Percentiles rank a stretch among this genome's conserved stretches.
These are phyloP conservation scores for Drosophila aldrichi DNA, from an alignment of 2,888 invertebrate species.

Conservation along the genomic window DNA sequence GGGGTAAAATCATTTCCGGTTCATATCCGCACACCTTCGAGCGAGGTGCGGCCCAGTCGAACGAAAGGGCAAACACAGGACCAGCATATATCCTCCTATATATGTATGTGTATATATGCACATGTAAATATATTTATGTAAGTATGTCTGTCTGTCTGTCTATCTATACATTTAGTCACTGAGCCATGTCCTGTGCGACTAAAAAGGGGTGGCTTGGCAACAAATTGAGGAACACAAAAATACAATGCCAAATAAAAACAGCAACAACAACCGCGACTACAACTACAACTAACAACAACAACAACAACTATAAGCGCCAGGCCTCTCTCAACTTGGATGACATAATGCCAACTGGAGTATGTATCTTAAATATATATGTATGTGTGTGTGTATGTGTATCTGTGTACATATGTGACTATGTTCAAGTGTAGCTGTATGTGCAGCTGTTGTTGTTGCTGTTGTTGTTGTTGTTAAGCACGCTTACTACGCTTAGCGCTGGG, in stretches of 20 bases:
- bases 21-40: constrained; percentile 62
- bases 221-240: constrained; percentile 39
- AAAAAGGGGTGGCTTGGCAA: constrained; percentile 64
- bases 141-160: not conserved
- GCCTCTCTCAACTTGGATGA: constrained; percentile 70
- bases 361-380: constrained; percentile 22
- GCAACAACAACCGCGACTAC: constrained; percentile 1
- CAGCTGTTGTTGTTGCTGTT: constrained; percentile 34
- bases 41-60: constrained; percentile 49
- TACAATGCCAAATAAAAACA: constrained; percentile 29
- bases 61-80: constrained; percentile 35
- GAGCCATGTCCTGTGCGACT: constrained; percentile 60
- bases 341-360: constrained; percentile 67
- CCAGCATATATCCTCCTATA: constrained; percentile 20
- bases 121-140: no score
- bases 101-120: not conserved
- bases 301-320: constrained; percentile 41
- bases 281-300: constrained; percentile 3
- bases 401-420: constrained; percentile 21
- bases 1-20: constrained; percentile 73
- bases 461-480: constrained; percentile 33
- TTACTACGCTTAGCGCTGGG: constrained; percentile 38
- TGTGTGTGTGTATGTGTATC: not conserved
- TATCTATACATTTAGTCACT: constrained; percentile 22
- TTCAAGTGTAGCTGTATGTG: constrained; percentile 19